A percentile compares a stretch with the other conserved stretches of the same genome.
Conservation (phyloP, 2,888 invertebrate genomes). For the Coelopa pilipes region DNA sequence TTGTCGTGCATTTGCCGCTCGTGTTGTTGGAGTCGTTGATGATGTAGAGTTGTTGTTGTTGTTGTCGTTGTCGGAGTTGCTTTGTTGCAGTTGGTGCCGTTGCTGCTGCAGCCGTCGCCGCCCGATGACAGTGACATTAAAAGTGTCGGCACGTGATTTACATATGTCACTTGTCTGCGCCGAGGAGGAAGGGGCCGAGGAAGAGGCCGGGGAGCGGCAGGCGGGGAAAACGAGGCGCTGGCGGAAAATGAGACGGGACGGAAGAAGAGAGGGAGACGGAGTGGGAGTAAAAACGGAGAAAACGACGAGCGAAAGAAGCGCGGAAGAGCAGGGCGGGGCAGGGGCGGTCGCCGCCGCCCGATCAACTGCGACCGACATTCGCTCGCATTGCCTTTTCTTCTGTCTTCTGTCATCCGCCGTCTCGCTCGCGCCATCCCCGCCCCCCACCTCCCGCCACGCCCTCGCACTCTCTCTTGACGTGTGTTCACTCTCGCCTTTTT, state of each 20-base stretch:
- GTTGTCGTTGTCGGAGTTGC: background rate
- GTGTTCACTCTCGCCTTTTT: background rate
- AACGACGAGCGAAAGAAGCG: background rate
- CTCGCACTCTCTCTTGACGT: no score
- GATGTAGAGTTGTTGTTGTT: background rate
- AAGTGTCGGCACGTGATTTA: conserved; percentile 27
- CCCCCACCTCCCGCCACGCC: background rate
- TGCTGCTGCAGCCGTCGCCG: background rate
- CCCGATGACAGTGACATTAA: conserved; percentile 26
- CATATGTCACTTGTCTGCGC: background rate
- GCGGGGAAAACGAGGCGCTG: no score
- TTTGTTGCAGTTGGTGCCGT: background rate
- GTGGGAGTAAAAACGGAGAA: conserved; percentile 4
- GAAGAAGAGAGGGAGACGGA: background rate
- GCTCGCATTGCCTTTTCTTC: no score
- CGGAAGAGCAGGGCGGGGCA: background rate
- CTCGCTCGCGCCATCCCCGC: no score
- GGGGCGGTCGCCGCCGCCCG: background rate
- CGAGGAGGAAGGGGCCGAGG: background rate
- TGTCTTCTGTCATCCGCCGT: no score
- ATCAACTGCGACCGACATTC: background rate
- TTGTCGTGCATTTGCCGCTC: no score
- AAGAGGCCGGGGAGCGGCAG: no score
- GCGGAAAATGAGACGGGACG: no score
- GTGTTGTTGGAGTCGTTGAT: no score